Conservation (phyloP, 2,888 invertebrate genomes). For the Conops quadrifasciatus region DNA sequence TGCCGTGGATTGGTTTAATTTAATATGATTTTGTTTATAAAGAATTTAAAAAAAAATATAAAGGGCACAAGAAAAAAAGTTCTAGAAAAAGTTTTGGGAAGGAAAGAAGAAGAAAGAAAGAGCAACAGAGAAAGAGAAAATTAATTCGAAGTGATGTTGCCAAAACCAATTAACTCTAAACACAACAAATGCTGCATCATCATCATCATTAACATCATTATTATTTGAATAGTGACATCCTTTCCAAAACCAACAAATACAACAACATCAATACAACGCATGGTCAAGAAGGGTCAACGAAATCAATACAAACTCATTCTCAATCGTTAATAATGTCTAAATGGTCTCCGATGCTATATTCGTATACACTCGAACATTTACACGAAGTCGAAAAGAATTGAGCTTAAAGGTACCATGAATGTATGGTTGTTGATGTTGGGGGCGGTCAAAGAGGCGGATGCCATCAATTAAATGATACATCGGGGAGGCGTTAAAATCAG, state of each 20-base stretch:
- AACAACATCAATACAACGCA: too few relatives aligned
- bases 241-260: too few relatives aligned
- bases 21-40: not conserved
- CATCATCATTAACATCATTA: not conserved
- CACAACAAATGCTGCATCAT: too few relatives aligned
- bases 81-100: not conserved
- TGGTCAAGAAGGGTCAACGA: too few relatives aligned
- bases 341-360: too few relatives aligned
- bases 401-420: too few relatives aligned
- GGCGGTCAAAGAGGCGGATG: constrained; percentile 1
- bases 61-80: not conserved
- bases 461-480: constrained; percentile 29
- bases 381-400: too few relatives aligned
- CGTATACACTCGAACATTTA: too few relatives aligned
- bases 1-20: not conserved
- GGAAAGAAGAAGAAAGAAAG: not conserved
- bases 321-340: too few relatives aligned
- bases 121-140: not conserved
- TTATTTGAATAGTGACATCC: too few relatives aligned
- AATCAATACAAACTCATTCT: too few relatives aligned
- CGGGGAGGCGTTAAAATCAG: constrained; percentile 30
- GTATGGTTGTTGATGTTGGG: not conserved
- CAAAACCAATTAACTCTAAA: not conserved
- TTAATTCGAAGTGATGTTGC: not conserved
- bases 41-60: too few relatives aligned